A percentile compares a stretch with the other conserved stretches of the same genome.
These are phyloP conservation scores for Brachyptera putata DNA, from an alignment of 2,888 invertebrate genomes.

Conservation along the genomic window DNA sequence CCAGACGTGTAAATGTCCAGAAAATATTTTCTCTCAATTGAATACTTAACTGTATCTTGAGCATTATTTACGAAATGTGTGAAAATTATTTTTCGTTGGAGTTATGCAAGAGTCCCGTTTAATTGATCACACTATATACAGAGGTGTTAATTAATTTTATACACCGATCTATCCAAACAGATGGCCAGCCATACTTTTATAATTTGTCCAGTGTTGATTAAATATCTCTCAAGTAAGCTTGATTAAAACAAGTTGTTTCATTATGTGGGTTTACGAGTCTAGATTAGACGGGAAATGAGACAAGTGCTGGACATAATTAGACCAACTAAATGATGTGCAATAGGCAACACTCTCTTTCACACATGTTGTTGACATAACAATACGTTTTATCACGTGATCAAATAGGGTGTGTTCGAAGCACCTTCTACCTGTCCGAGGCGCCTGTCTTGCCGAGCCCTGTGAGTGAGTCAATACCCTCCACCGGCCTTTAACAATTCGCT, in stretches of 20 bases:
- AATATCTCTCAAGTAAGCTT: neutral
- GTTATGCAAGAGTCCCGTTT: too few relatives aligned
- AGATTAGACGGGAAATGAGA: neutral
- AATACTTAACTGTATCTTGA: too few relatives aligned
- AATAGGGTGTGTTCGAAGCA: neutral
- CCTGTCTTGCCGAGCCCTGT: neutral
- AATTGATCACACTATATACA: slow-evolving; percentile 4
- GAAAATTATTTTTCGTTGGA: too few relatives aligned
- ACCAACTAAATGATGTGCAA: slow-evolving; percentile 4
- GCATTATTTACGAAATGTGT: too few relatives aligned
- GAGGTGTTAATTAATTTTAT: slow-evolving; percentile 9
- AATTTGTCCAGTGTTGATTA: slow-evolving; percentile 3
- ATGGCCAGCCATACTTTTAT: slow-evolving; percentile 12
- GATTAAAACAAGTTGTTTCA: neutral
- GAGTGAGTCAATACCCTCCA: neutral
- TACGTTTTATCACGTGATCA: neutral
- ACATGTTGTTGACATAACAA: neutral
- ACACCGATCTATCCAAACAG: slow-evolving; percentile 3
- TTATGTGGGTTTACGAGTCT: neutral
- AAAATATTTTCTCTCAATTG: too few relatives aligned
- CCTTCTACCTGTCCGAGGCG: neutral
- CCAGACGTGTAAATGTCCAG: too few relatives aligned
- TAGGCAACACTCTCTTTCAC: neutral
- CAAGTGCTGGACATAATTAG: neutral
- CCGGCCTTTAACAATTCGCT: neutral